These are phyloP conservation scores for Brachionus plicatilis DNA, from an alignment of 1,140 invertebrate species.

Conservation along the genomic window DNA sequence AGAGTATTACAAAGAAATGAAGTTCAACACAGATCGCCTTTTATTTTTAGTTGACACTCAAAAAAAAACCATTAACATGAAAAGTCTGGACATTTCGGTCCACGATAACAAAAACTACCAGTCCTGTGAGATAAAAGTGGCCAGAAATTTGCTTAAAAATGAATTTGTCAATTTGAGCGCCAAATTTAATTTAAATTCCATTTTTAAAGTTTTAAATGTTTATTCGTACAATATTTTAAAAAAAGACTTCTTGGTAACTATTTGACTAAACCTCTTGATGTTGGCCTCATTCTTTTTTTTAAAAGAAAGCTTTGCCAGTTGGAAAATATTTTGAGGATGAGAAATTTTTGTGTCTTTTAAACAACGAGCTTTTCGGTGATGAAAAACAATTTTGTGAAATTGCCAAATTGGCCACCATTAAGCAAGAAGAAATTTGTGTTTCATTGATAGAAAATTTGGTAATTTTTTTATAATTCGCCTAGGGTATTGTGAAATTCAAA, in stretches of 20 bases:
- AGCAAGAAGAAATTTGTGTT: background rate
- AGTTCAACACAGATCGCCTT: slow-evolving; percentile 1
- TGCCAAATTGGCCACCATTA: background rate
- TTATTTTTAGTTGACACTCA: slow-evolving; percentile 31
- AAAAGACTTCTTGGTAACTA: slow-evolving; percentile 35
- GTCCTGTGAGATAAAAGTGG: slow-evolving; percentile 9
- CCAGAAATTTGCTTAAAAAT: background rate
- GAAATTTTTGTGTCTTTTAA: slow-evolving; percentile 7
- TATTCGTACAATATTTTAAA: slow-evolving; percentile 15
- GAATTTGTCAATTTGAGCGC: background rate
- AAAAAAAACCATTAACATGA: slow-evolving; percentile 32
- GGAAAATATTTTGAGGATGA: background rate
- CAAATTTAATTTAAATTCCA: slow-evolving; percentile 1
- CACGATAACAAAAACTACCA: background rate
- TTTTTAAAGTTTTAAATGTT: slow-evolving; percentile 16
- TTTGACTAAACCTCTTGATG: background rate
- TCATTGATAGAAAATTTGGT: slow-evolving; percentile 26
- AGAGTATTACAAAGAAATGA: slow-evolving; percentile 38
- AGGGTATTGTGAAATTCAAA: no score
- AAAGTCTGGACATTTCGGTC: background rate
- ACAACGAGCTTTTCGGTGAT: background rate
- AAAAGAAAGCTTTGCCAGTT: slow-evolving; percentile 4
- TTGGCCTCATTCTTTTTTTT: background rate
- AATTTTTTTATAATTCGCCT: no score
- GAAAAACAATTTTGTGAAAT: slow-evolving; percentile 9